phyloP scores from a whole-genome alignment of 2,888 invertebrate species.

The Tineola bisselliella region DNA sequence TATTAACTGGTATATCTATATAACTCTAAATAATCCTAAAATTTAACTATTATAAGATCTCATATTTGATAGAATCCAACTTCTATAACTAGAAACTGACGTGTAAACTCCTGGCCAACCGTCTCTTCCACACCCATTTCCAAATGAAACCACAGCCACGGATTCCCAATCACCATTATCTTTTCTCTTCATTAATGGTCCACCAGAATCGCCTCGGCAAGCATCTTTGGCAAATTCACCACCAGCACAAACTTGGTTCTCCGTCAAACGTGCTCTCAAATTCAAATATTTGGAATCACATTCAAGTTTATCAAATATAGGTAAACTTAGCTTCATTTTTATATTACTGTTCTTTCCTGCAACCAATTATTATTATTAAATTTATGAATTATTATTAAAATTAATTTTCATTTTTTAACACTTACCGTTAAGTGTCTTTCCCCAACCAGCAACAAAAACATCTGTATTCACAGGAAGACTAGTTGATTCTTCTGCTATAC shows the following conservation, averaged over 20 bases:
- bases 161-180: conserved; percentile 64
- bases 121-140: conserved; percentile 72
- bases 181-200: conserved; percentile 73
- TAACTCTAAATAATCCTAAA: not conserved
- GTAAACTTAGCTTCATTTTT: conserved; percentile 72
- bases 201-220: conserved; percentile 81
- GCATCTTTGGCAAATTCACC: conserved; percentile 75
- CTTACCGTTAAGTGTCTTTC: conserved; percentile 64
- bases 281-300: conserved; percentile 62
- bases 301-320: conserved; percentile 58
- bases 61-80: conserved; percentile 68
- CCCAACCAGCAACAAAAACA: conserved; percentile 71
- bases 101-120: conserved; percentile 77
- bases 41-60: conserved; percentile 32
- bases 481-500: conserved; percentile 44
- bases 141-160: conserved; percentile 75
- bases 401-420: not conserved
- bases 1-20: conserved; percentile 1
- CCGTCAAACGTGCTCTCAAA: conserved; percentile 55
- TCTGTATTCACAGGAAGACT: conserved; percentile 48
- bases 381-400: not conserved
- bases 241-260: conserved; percentile 76
- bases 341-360: conserved; percentile 64
- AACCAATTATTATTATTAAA: conserved; percentile 17
- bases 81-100: conserved; percentile 65